Conservation (phyloP, 2,113 vertebrate species). For the Zosterops lateralis region DNA sequence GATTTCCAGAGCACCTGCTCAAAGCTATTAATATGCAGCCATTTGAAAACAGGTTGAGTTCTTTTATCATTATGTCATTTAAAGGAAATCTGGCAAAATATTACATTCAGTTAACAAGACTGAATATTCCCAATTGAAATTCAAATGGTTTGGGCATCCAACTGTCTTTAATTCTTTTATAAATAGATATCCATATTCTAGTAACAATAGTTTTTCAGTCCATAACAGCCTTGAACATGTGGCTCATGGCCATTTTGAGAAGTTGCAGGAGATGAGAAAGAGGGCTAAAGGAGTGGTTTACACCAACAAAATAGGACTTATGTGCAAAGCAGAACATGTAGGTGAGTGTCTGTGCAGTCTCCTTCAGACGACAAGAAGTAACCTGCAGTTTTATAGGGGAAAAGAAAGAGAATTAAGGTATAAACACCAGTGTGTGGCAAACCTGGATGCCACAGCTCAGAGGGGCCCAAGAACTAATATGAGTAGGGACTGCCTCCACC, state of each 20-base stretch:
- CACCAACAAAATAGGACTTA: background rate
- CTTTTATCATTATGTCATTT: slow-evolving; percentile 21
- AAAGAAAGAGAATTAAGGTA: background rate
- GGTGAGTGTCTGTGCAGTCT: background rate
- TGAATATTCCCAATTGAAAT: slow-evolving; percentile 23
- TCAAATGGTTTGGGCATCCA: background rate
- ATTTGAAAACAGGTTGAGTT: slow-evolving; percentile 38
- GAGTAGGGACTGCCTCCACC: background rate
- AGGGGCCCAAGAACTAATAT: background rate
- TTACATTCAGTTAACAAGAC: background rate
- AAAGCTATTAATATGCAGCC: slow-evolving; percentile 21
- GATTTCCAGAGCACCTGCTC: slow-evolving; percentile 31
- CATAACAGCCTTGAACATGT: background rate
- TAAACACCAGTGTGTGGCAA: background rate
- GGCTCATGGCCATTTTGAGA: background rate
- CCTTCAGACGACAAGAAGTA: background rate
- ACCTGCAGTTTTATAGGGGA: background rate
- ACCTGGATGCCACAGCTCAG: background rate
- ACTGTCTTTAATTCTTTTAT: background rate
- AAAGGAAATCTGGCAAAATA: slow-evolving; percentile 37
- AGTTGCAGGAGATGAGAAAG: background rate
- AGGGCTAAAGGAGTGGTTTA: background rate
- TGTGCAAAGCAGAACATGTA: background rate
- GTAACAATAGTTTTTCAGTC: background rate
- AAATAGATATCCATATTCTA: slow-evolving; percentile 2